These are phyloP conservation scores for Ageneiosus marmoratus DNA, from an alignment of 2,113 vertebrate species.

Conservation along the genomic window DNA sequence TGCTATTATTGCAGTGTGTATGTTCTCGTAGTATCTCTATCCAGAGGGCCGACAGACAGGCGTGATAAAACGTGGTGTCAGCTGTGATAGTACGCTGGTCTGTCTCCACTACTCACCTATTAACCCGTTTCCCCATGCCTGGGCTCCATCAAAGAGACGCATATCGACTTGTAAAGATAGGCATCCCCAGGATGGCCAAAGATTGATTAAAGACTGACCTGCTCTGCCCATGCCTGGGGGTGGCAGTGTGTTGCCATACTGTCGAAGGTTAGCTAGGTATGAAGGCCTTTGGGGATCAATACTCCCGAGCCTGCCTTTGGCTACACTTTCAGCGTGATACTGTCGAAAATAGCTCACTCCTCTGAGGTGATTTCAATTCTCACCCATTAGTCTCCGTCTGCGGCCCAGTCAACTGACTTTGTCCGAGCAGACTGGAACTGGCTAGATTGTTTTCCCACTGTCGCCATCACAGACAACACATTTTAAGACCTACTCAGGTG, in stretches of 20 bases:
- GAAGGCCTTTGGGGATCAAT: constrained; percentile 75
- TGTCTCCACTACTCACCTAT: constrained; percentile 61
- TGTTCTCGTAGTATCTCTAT: constrained; percentile 15
- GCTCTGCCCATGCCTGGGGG: constrained; percentile 60
- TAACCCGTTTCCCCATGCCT: constrained; percentile 58
- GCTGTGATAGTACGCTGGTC: constrained; percentile 46
- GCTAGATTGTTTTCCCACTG: constrained; percentile 36
- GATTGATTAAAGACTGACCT: constrained; percentile 79
- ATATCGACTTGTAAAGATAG: constrained; percentile 77
- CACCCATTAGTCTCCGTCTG: constrained; percentile 89
- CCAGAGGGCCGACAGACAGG: constrained; percentile 44
- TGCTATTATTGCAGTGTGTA: constrained; percentile 6
- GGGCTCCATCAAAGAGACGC: constrained; percentile 67
- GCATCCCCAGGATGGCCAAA: constrained; percentile 80
- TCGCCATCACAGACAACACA: not conserved
- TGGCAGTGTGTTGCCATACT: constrained; percentile 65
- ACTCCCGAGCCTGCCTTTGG: constrained; percentile 58
- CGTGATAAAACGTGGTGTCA: constrained; percentile 55
- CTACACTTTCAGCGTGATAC: constrained; percentile 78
- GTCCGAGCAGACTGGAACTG: constrained; percentile 55
- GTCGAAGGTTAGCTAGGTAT: constrained; percentile 73
- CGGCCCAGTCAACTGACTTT: constrained; percentile 77
- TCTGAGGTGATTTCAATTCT: constrained; percentile 97
- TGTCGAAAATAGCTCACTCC: constrained; percentile 82
- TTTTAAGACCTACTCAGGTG: constrained; percentile 21